phyloP scores from a whole-genome alignment of 1,140 invertebrate species.

The Sinonovacula constricta region DNA sequence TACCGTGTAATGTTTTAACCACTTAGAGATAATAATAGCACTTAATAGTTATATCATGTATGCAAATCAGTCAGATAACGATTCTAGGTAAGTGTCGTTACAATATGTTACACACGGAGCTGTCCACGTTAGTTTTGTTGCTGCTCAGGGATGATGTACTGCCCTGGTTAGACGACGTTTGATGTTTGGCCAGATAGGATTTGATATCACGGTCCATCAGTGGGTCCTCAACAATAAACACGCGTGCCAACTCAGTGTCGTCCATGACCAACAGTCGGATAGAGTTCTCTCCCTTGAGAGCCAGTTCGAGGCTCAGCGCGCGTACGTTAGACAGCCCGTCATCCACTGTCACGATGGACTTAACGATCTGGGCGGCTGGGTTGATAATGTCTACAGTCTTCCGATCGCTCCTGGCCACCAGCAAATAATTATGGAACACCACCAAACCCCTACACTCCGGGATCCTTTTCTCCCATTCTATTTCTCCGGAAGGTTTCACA shows the following conservation, averaged over 20 bases:
- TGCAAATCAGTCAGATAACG: too few relatives aligned
- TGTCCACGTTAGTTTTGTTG: too few relatives aligned
- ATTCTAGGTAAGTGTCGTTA: too few relatives aligned
- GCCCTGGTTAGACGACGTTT: slow-evolving; percentile 19
- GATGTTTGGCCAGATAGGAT: not conserved
- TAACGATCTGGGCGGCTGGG: slow-evolving; percentile 8
- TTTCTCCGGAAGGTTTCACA: not conserved
- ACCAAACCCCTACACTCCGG: slow-evolving; percentile 6
- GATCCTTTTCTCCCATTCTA: slow-evolving; percentile 33
- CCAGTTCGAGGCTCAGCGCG: slow-evolving; percentile 1
- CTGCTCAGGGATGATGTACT: too few relatives aligned
- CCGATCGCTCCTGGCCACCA: slow-evolving; percentile 23
- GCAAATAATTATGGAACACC: slow-evolving; percentile 1
- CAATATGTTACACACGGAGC: too few relatives aligned
- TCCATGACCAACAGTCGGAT: slow-evolving; percentile 13
- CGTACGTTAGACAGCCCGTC: slow-evolving; percentile 21
- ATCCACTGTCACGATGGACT: slow-evolving; percentile 13
- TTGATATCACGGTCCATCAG: slow-evolving; percentile 19
- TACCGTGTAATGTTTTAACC: too few relatives aligned
- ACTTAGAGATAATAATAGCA: too few relatives aligned
- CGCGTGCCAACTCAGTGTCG: slow-evolving; percentile 20
- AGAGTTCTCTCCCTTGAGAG: not conserved
- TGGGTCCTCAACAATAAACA: slow-evolving; percentile 33
- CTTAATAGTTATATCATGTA: too few relatives aligned
- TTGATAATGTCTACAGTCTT: slow-evolving; percentile 25